Base-by-base conservation (phyloP, 2,888 invertebrate species). In the Folsomia candida region DNA sequence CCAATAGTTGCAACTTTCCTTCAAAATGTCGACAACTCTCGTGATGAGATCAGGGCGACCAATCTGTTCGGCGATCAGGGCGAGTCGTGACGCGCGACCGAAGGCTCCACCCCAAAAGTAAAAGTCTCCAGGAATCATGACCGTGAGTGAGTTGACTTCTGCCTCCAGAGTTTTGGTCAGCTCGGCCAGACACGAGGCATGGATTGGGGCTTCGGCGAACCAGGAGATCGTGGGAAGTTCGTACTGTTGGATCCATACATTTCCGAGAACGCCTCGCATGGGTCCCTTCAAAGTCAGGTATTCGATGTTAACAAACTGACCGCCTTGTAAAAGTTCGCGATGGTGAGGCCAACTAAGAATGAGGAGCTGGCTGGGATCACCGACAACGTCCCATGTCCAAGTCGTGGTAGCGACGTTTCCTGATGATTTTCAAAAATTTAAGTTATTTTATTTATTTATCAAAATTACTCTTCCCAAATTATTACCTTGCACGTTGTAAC, bases 101-200 rank as follows among this genome's bases (percentile, higher is more conserved):
- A 73, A 74, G 9, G 73, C 67, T 27, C 78, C 78, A 51, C 78
- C 78, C 78, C 78, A 77, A 61, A 76, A 74, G 67, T 77, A 77
- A 57, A 73, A 77, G 60, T 77, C 75, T n/a, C 76, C 74, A 14
- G 77, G 77, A 24, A 71, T 28, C 71, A 69, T 62, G 4, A 69
- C 69, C 29, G 70, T 63, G 14, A 75, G 57, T 11, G 27, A 63
- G 1, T 70, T 64, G 1, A 75, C 73, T 54, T 77, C 77, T 11
- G 67, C 63, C 57, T 77, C 71, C 2, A 77, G 51, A n/a, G 75
- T 77, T 60, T 73, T 72, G 2, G 11, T 58, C 20, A 77, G 51
- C 67, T 77, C 74, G 3, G 61, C 24, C 1, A 70, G 18, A 61
- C 77, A 77, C 4, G 73, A 73, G 1, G 69, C 14, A 1, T 77